Conservation (phyloP, 2,888 invertebrate genomes). For the Listrodromus nycthemerus region DNA sequence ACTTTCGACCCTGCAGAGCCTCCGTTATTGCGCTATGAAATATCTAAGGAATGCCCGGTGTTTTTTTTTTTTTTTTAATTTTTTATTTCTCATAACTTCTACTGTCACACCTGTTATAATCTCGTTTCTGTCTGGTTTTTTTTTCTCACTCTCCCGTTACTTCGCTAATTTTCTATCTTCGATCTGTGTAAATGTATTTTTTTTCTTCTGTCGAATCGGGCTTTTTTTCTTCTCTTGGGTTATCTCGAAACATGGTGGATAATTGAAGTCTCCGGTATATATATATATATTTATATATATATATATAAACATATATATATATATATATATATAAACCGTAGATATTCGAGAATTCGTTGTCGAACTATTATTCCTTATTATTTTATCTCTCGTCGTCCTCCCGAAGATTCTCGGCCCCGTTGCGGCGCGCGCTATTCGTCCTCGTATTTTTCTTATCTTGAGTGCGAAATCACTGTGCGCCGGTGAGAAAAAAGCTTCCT, state of each 20-base stretch:
- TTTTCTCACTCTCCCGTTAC: slow-evolving; percentile 44
- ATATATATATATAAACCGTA: too few relatives aligned
- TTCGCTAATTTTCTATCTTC: slow-evolving; percentile 41
- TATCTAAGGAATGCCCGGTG: slow-evolving; percentile 70
- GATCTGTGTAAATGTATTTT: slow-evolving; percentile 30
- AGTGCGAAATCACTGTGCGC: slow-evolving; percentile 24
- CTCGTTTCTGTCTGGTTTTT: slow-evolving; percentile 49
- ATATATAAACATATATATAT: too few relatives aligned
- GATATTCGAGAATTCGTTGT: slow-evolving; percentile 34
- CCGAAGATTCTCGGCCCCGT: neutral
- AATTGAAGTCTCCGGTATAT: too few relatives aligned
- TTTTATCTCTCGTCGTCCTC: slow-evolving; percentile 13
- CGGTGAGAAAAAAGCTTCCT: slow-evolving; percentile 14
- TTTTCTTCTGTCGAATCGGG: slow-evolving; percentile 41
- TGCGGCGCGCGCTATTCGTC: neutral
- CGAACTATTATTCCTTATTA: slow-evolving; percentile 22
- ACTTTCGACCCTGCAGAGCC: slow-evolving; percentile 68
- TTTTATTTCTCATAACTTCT: slow-evolving; percentile 48
- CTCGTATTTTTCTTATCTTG: slow-evolving; percentile 29
- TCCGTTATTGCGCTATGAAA: slow-evolving; percentile 57
- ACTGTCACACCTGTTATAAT: slow-evolving; percentile 59
- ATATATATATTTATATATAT: too few relatives aligned
- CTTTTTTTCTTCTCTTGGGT: slow-evolving; percentile 13
- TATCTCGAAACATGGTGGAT: slow-evolving; percentile 27
- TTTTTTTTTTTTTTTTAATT: slow-evolving; percentile 61